Evolutionary conservation across 2,888 invertebrate genomes (phyloP).

Genomic region (Sinohyriopsis cumingii): DNA sequence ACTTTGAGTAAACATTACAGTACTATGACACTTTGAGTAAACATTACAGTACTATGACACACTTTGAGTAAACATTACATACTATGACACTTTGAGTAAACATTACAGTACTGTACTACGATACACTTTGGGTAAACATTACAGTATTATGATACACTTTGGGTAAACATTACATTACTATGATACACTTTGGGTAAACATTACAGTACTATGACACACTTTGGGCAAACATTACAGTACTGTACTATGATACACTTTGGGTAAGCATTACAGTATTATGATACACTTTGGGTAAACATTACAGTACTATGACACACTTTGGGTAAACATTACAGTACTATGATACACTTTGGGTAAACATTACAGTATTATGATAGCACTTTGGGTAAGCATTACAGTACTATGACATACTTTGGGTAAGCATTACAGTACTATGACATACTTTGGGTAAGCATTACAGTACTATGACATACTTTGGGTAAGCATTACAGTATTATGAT

Average conservation of each 20-base stretch:
- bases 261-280: conserved; percentile 80
- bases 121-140: conserved; percentile 80
- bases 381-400: conserved; percentile 79
- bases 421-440: conserved; percentile 84
- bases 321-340: conserved; percentile 78
- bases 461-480: conserved; percentile 93
- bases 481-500: conserved; percentile 82
- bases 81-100: conserved; percentile 86
- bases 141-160: conserved; percentile 91
- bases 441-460: conserved; percentile 78
- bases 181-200: conserved; percentile 85
- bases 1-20: conserved; percentile 78
- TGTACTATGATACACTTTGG: conserved; percentile 93
- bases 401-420: conserved; percentile 89
- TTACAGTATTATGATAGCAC: conserved; percentile 86
- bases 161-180: conserved; percentile 78
- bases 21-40: conserved; percentile 91
- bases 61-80: conserved; percentile 80
- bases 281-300: conserved; percentile 82
- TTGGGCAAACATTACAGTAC: conserved; percentile 77
- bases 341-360: conserved; percentile 85
- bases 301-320: conserved; percentile 92
- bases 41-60: conserved; percentile 84
- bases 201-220: conserved; percentile 88
- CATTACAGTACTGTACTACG: conserved; percentile 84